phyloP scores from a whole-genome alignment of 1,140 invertebrate genomes.

The Musca vetustissima region DNA sequence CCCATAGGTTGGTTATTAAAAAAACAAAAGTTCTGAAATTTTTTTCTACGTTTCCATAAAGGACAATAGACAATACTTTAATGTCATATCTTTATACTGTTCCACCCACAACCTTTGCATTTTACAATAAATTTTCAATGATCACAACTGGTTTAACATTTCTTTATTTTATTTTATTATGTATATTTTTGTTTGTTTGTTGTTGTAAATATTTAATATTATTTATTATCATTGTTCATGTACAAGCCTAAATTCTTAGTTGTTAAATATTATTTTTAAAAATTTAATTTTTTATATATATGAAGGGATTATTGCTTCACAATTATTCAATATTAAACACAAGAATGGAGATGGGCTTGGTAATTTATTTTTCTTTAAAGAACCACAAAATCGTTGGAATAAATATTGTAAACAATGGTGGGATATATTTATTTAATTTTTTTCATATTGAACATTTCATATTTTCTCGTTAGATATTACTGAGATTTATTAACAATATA shows the following conservation, averaged over 20 bases:
- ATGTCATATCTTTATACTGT: too few species aligned
- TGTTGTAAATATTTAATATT: constrained; percentile 3
- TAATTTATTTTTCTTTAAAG: background rate
- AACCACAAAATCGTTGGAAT: constrained; percentile 17
- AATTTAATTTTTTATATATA: too few species aligned
- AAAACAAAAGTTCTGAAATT: too few species aligned
- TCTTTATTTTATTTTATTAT: constrained; percentile 5
- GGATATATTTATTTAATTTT: constrained; percentile 4
- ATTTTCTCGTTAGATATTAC: too few species aligned
- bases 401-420: constrained; percentile 22
- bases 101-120: background rate
- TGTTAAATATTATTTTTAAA: too few species aligned
- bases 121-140: constrained; percentile 22
- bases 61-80: too few species aligned
- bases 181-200: background rate
- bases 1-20: too few species aligned
- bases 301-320: too few species aligned
- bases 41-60: too few species aligned
- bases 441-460: background rate
- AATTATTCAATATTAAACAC: too few species aligned
- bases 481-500: too few species aligned
- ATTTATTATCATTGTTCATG: background rate
- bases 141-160: constrained; percentile 27
- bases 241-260: background rate
- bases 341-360: too few species aligned